phyloP scores from a whole-genome alignment of 1,140 invertebrate species.

The Planococcus citri region DNA sequence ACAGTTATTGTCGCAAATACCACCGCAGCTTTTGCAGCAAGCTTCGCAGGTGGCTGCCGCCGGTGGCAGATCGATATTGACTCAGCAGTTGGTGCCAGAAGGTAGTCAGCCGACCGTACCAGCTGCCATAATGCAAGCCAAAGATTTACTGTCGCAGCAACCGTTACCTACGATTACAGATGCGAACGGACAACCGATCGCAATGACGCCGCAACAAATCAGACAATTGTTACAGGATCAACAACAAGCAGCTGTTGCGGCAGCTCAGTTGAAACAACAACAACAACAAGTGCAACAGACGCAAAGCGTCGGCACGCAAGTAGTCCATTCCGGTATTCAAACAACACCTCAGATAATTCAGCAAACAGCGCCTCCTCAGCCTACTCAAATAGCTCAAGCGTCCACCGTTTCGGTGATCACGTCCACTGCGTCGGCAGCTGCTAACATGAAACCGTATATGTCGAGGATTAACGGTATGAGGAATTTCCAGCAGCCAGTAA shows the following conservation, averaged over 20 bases:
- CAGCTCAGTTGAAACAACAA: background rate
- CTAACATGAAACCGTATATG: slow-evolving; percentile 8
- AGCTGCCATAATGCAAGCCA: background rate
- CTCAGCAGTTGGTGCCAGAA: background rate
- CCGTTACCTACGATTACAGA: background rate
- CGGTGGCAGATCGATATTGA: background rate
- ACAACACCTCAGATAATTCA: background rate
- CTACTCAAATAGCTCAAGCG: background rate
- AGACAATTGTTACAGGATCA: background rate
- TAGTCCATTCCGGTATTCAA: background rate
- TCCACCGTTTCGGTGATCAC: slow-evolving; percentile 9
- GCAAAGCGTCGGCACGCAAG: background rate
- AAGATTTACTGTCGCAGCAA: background rate
- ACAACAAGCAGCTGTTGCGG: background rate
- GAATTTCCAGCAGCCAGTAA: slow-evolving; percentile 27
- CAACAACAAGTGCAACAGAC: background rate
- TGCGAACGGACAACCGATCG: background rate
- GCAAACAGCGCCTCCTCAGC: background rate
- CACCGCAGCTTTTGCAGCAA: slow-evolving; percentile 24
- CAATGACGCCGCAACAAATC: background rate
- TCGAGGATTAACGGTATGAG: slow-evolving; percentile 21
- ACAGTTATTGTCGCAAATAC: slow-evolving; percentile 17
- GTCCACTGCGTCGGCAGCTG: background rate
- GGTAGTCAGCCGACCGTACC: background rate
- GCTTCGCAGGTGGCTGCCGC: background rate